A percentile compares a stretch with the other conserved stretches of the same genome.
These are phyloP conservation scores for Brotula barbata DNA, from an alignment of 2,797 vertebrate genomes.

Conservation along the genomic window DNA sequence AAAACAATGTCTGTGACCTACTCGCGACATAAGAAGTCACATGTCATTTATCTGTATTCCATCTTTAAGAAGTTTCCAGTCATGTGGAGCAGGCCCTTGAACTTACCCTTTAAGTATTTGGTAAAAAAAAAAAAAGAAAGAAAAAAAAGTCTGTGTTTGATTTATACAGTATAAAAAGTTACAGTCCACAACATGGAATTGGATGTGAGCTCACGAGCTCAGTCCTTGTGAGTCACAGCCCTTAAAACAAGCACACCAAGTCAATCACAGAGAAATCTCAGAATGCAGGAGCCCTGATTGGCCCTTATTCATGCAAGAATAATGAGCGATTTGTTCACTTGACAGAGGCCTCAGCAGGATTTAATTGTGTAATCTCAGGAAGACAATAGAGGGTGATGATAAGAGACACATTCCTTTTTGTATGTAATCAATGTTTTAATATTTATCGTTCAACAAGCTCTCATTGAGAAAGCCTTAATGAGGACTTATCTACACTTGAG, in stretches of 20 bases:
- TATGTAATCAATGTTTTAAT: constrained; percentile 74
- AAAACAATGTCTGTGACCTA: too few species aligned
- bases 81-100: constrained; percentile 28
- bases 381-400: constrained; percentile 70
- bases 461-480: constrained; percentile 63
- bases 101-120: constrained; percentile 36
- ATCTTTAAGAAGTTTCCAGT: constrained; percentile 44
- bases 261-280: constrained; percentile 61
- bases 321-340: constrained; percentile 69
- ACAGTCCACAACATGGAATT: constrained; percentile 52
- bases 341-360: constrained; percentile 59
- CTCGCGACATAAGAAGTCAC: too few species aligned
- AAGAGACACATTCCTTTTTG: constrained; percentile 64
- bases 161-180: constrained; percentile 52
- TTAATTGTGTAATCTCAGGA: constrained; percentile 69
- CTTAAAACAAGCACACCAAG: constrained; percentile 61
- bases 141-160: constrained; percentile 50
- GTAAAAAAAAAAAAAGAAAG: too few species aligned
- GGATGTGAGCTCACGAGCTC: constrained; percentile 49
- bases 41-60: constrained; percentile 18
- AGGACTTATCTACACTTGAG: constrained; percentile 66
- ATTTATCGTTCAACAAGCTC: constrained; percentile 69
- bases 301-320: constrained; percentile 58
- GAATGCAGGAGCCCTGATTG: constrained; percentile 51
- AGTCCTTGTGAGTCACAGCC: constrained; percentile 52